Evolutionary conservation across 2,113 vertebrate species (phyloP).

Genomic region (Tenrec ecaudatus): DNA sequence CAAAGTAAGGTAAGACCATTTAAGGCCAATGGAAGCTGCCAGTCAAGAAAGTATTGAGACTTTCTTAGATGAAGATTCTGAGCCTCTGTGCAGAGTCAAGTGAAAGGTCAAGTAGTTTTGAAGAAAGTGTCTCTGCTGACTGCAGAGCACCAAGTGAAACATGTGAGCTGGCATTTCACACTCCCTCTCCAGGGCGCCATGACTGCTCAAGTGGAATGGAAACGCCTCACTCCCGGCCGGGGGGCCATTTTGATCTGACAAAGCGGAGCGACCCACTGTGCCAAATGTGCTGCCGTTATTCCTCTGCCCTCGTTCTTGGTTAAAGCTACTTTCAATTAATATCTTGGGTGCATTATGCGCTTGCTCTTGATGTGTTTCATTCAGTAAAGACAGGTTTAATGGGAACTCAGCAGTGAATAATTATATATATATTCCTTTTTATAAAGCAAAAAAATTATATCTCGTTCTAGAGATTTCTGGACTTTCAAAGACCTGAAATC

Average conservation of each 20-base stretch:
- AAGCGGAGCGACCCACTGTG: slow-evolving; percentile 64
- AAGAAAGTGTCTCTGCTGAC: no score
- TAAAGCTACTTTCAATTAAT: slow-evolving; percentile 71
- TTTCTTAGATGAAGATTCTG: no score
- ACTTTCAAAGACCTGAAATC: slow-evolving; percentile 1
- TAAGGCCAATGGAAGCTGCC: no score
- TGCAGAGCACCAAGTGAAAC: slow-evolving; percentile 41
- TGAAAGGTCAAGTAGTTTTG: no score
- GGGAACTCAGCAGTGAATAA: slow-evolving; percentile 57
- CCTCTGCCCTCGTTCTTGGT: slow-evolving; percentile 61
- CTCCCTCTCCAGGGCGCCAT: slow-evolving; percentile 50
- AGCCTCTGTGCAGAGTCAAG: no score
- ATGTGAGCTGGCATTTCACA: slow-evolving; percentile 63
- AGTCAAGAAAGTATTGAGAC: no score
- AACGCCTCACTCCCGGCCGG: slow-evolving; percentile 61
- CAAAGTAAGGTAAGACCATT: no score
- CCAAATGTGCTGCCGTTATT: slow-evolving; percentile 65
- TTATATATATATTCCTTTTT: slow-evolving; percentile 16
- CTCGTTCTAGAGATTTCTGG: slow-evolving; percentile 23
- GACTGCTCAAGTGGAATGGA: slow-evolving; percentile 66
- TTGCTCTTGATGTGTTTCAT: slow-evolving; percentile 22
- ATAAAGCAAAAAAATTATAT: slow-evolving; percentile 34
- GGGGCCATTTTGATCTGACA: slow-evolving; percentile 66
- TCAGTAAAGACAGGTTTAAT: slow-evolving; percentile 55
- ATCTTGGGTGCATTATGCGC: slow-evolving; percentile 66